Percentiles rank a stretch among this genome's conserved stretches.
These are phyloP conservation scores for Brenthis daphne DNA, from an alignment of 2,888 invertebrate species.

Conservation along the genomic window DNA sequence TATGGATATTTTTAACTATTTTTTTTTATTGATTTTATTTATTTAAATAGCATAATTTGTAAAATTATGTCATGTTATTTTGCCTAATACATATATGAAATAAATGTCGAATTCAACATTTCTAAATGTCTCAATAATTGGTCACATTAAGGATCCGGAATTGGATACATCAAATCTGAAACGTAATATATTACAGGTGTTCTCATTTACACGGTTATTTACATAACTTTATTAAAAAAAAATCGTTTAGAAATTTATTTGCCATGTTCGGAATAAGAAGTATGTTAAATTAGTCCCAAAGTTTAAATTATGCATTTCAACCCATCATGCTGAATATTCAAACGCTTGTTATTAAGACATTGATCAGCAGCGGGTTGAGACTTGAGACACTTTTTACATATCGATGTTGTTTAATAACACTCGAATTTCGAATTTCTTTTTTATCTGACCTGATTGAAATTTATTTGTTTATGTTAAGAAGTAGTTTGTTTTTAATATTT, in stretches of 20 bases:
- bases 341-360: slow-evolving; percentile 33
- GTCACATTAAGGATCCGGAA: slow-evolving; percentile 30
- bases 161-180: slow-evolving; percentile 25
- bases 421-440: slow-evolving; percentile 39
- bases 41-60: no score
- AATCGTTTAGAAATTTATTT: slow-evolving; percentile 21
- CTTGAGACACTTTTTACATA: slow-evolving; percentile 29
- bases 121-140: not conserved
- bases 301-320: slow-evolving; percentile 34
- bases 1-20: no score
- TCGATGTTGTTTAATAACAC: slow-evolving; percentile 31
- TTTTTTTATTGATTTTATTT: no score
- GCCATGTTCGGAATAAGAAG: slow-evolving; percentile 18
- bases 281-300: slow-evolving; percentile 31
- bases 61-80: no score
- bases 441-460: slow-evolving; percentile 57
- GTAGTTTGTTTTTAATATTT: not conserved
- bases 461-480: slow-evolving; percentile 46
- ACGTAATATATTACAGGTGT: slow-evolving; percentile 28
- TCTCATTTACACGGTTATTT: slow-evolving; percentile 31
- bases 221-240: slow-evolving; percentile 27
- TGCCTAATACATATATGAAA: no score
- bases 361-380: slow-evolving; percentile 30
- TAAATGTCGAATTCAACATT: slow-evolving; percentile 4
- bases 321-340: slow-evolving; percentile 33